Evolutionary conservation across 2,797 vertebrate genomes (phyloP), one percentile per base, ranked within the genome.

Genomic region (Lepus townsendii): DNA sequence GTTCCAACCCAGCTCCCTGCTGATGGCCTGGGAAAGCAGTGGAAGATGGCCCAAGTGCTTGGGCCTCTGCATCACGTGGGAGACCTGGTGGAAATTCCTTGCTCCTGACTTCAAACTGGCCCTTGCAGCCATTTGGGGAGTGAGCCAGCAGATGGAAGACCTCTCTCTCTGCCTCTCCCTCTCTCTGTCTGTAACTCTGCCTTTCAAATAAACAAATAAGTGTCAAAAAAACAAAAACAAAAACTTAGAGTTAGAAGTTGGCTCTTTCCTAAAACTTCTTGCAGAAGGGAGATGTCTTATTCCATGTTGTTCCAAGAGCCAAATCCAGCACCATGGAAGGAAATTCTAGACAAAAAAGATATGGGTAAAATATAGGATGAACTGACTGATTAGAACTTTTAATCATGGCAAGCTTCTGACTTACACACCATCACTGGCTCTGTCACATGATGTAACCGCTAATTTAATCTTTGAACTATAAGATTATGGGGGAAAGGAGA

Each of bases 341-440:
- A 91, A 90, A 76, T 71, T 80, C 54, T 52, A 77, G 83, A 35
- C 91, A 96, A 72, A 88, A 88, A 32, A 72, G 6, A 79, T 65
- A 30, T 17, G 42, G 73, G 76, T 54, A 91, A 88, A 68, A 83
- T 50, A 50, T 8, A 75, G 27, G 22, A 68, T 3, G 14, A 72
- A 24, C 11, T 1, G 0, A 16, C 26, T 62, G n/a, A 2, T 57
- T 60, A 2, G 16, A 7, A 69, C 54, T 62, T 77, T 19, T 80
- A 73, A 91, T 14, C 84, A 35, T 60, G 66, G 38, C 13, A 9
- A 76, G 27, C 26, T 10, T 68, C 35, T 38, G 11, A 26, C 27
- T 24, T 71, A 52, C 35, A 91, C 16, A 26, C 12, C 24, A 0
- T 60, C 54, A 57, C 30, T 62, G 50, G 13, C 26, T 90, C 66